Base-by-base conservation (phyloP, 2,113 vertebrate species). In the Cryptotis parvus region DNA sequence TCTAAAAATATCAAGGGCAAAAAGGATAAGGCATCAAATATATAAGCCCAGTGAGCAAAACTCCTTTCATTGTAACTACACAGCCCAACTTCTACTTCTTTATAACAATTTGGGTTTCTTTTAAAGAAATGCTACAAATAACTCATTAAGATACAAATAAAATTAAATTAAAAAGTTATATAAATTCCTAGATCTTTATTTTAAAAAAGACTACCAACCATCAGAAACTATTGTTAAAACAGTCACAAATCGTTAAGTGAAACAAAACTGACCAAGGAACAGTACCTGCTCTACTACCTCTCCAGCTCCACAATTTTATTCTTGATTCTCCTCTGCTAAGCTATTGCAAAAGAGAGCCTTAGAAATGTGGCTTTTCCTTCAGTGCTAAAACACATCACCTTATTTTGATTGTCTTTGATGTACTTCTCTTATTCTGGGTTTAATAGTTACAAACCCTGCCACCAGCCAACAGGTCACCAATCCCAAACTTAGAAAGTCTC, bases 1-100 rank as follows among this genome's bases (percentile, higher is more conserved):
- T 95, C 99, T 99, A 89, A 33, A 95, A 97, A 96, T 89, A 78
- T 83, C 91, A 94, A 20, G 91, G 83, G 84, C 16, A 9, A 18
- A 11, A 24, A 41, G 43, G 43, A 65, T 84, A 86, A 81, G 91
- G 65, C 31, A 26, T 89, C 14, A 92, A 93, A 41, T 61, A 97
- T 45, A 84, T 3, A 88, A 83, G 90, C 70, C 75, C 84, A 94
- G 78, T 81, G 76, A 94, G 55, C 68, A 94, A 93, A 93, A 88
- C 16, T 11, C 18, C 75, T 90, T 87, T 85, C 39, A 90, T 41
- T 90, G 72, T 84, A 93, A 84, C 41, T 84, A 80, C 58, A 84
- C 33, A 88, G 78, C 70, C 73, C 92, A 27, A 95, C 33, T 24
- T 95, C 45, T 92, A 27, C 20, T 80, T 85, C 41, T 49, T 94